Percentiles rank a stretch among this genome's conserved stretches.
These are phyloP conservation scores for Rhinichthys osculus DNA, from an alignment of 2,797 vertebrate species.

Conservation along the genomic window DNA sequence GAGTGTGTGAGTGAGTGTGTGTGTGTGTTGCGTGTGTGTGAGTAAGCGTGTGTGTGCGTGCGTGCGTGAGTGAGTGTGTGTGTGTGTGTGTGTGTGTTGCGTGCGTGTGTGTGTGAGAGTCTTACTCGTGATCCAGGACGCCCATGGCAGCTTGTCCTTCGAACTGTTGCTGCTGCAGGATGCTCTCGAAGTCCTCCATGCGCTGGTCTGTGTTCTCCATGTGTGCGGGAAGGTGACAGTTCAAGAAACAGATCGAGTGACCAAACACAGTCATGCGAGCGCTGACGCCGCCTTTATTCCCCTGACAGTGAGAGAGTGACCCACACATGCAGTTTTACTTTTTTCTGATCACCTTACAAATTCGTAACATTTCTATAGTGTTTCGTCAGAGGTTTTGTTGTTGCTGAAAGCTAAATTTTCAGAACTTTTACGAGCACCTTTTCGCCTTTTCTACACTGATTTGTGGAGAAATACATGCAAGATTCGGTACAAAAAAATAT, in stretches of 20 bases:
- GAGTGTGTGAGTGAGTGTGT: not conserved
- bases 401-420: not conserved
- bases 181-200: conserved; percentile 96
- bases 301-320: conserved; percentile 72
- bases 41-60: not conserved
- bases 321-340: not conserved
- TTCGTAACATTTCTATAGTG: not conserved
- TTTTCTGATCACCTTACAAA: not conserved
- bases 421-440: not conserved
- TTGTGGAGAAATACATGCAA: not conserved
- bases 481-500: not conserved
- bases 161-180: conserved; percentile 96
- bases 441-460: not conserved
- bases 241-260: conserved; percentile 95
- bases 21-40: not conserved
- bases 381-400: not conserved
- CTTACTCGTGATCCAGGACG: conserved; percentile 95
- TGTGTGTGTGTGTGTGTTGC: not conserved
- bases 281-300: conserved; percentile 96
- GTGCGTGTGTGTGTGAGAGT: conserved; percentile 1
- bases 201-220: conserved; percentile 97
- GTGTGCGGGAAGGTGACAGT: conserved; percentile 97
- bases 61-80: not conserved
- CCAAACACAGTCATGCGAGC: conserved; percentile 90
- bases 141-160: conserved; percentile 85